Evolutionary conservation across 2,888 invertebrate genomes (phyloP).

Genomic region (Archips crataeganus): DNA sequence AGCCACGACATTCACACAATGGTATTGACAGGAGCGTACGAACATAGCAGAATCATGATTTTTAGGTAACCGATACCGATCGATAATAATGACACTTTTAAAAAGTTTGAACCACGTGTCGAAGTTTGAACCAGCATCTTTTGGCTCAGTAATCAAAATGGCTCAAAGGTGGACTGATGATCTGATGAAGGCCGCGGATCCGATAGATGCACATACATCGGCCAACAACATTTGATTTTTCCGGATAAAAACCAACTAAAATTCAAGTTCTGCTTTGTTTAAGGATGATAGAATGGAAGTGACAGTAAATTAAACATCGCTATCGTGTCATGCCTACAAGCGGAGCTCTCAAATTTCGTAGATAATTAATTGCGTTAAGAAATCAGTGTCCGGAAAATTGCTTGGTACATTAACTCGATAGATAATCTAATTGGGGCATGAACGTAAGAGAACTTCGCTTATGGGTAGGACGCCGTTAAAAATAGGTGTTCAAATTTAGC

Average conservation of each 20-base stretch:
- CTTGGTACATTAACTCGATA: neutral
- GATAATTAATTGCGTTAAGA: slow-evolving; percentile 2
- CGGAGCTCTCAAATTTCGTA: slow-evolving; percentile 5
- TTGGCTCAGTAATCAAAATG: too few relatives aligned
- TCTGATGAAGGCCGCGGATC: too few relatives aligned
- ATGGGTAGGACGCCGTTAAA: neutral
- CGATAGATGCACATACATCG: too few relatives aligned
- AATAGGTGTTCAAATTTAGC: slow-evolving; percentile 2
- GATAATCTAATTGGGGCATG: slow-evolving; percentile 6
- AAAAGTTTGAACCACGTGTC: too few relatives aligned
- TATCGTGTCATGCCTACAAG: neutral
- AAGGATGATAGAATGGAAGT: slow-evolving; percentile 3
- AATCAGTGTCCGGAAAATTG: slow-evolving; percentile 18
- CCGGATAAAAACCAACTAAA: too few relatives aligned
- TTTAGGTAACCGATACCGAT: neutral
- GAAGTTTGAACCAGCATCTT: too few relatives aligned
- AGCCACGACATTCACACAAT: slow-evolving; percentile 40
- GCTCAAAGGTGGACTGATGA: too few relatives aligned
- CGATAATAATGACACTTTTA: too few relatives aligned
- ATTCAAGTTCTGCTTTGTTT: slow-evolving; percentile 17
- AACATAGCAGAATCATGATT: slow-evolving; percentile 1
- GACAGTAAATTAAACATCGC: slow-evolving; percentile 10
- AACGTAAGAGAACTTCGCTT: slow-evolving; percentile 5
- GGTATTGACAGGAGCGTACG: neutral
- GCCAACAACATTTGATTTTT: too few relatives aligned